Evolutionary conservation across 1,140 invertebrate species (phyloP).

Genomic region (Paramacrobiotus metropolitanus): DNA sequence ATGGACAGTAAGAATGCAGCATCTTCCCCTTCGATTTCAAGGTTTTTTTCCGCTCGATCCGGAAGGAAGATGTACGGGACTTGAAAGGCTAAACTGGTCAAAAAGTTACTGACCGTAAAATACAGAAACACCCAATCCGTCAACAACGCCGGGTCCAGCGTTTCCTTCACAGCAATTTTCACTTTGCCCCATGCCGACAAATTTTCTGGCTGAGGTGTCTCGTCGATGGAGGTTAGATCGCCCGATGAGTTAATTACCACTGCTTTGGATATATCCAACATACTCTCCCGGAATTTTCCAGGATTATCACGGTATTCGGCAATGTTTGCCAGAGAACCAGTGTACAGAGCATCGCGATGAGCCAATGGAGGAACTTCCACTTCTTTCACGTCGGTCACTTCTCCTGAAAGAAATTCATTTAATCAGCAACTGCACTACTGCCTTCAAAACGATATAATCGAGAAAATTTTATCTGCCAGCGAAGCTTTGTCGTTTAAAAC

Average conservation of each 20-base stretch:
- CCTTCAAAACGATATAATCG: too few species aligned
- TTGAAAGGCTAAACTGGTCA: conserved; percentile 28
- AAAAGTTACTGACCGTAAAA: conserved; percentile 27
- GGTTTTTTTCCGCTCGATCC: conserved; percentile 20
- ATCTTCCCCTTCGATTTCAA: conserved; percentile 34
- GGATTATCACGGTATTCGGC: background rate
- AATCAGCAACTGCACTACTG: too few species aligned
- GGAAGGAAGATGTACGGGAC: conserved; percentile 27
- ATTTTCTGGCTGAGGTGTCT: conserved; percentile 3
- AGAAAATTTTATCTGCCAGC: too few species aligned
- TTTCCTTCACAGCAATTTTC: conserved; percentile 19
- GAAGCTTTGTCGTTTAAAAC: too few species aligned
- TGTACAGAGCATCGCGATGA: background rate
- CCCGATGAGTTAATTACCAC: too few species aligned
- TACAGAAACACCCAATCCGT: conserved; percentile 24
- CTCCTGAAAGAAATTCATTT: too few species aligned
- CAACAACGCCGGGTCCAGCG: conserved; percentile 23
- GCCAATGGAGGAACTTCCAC: background rate
- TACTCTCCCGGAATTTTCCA: conserved; percentile 4
- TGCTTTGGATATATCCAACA: conserved; percentile 5
- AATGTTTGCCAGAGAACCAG: background rate
- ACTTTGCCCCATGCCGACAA: conserved; percentile 12
- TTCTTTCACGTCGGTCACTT: background rate
- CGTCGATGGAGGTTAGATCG: too few species aligned
- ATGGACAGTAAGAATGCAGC: conserved; percentile 73